A percentile compares a stretch with the other conserved stretches of the same genome.
Conservation (phyloP, 2,113 vertebrate species). For the Phoxinus phoxinus region DNA sequence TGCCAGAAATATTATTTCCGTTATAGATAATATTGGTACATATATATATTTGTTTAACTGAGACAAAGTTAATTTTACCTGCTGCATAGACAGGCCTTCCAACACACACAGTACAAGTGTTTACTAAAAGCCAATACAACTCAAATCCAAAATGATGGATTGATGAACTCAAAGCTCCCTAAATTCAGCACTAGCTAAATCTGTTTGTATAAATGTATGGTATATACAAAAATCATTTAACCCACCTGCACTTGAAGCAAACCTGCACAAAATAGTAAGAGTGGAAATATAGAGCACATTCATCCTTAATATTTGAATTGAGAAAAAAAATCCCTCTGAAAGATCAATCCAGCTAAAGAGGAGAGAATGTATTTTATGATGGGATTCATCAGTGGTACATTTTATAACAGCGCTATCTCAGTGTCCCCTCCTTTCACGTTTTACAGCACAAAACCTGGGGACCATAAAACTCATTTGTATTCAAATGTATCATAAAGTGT, state of each 20-base stretch:
- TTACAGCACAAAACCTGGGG: neutral
- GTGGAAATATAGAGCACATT: neutral
- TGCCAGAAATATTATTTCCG: neutral
- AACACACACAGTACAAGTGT: neutral
- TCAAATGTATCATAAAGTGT: slow-evolving; percentile 9
- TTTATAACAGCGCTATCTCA: slow-evolving; percentile 3
- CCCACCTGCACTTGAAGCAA: slow-evolving; percentile 9
- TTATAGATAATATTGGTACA: neutral
- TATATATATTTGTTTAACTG: neutral
- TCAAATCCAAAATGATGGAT: neutral
- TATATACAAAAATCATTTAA: neutral
- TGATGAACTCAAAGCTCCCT: neutral
- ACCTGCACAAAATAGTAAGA: neutral
- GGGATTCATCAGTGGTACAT: neutral
- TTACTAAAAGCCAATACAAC: neutral
- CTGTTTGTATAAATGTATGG: neutral
- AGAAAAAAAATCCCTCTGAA: neutral
- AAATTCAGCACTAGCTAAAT: neutral
- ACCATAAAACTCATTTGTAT: slow-evolving; percentile 31
- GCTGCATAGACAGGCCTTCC: neutral
- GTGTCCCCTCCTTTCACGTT: slow-evolving; percentile 49
- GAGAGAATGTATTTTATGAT: neutral
- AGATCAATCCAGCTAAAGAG: neutral
- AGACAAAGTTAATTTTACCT: neutral
- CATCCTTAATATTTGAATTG: neutral